phyloP scores from a whole-genome alignment of 2,888 invertebrate species.

The Thereva nobilitata region DNA sequence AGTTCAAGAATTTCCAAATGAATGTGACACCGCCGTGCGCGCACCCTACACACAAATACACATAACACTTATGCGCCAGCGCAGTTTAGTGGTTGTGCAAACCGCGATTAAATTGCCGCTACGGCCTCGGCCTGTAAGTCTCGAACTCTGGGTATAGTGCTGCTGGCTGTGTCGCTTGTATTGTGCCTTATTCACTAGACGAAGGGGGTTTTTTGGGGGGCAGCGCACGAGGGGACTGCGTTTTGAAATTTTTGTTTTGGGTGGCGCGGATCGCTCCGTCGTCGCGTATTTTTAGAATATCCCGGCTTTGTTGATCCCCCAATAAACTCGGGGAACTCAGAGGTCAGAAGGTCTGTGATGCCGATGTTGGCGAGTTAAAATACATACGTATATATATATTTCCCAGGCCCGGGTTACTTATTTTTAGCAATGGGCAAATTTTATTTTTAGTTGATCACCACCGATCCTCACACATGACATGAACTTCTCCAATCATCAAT shows the following conservation, averaged over 20 bases:
- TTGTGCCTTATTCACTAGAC: conserved; percentile 26
- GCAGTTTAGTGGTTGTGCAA: not conserved
- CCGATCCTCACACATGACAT: conserved; percentile 18
- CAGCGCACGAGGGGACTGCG: conserved; percentile 10
- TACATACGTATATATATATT: not conserved
- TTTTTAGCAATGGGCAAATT: conserved; percentile 25
- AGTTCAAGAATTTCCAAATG: conserved; percentile 53
- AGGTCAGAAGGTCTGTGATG: conserved; percentile 39
- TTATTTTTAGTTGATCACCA: conserved; percentile 24
- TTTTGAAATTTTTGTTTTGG: conserved; percentile 18
- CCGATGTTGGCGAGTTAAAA: not conserved
- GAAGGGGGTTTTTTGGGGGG: conserved; percentile 24
- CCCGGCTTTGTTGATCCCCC: conserved; percentile 24
- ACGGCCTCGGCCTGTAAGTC: too few species aligned
- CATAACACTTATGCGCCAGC: not conserved
- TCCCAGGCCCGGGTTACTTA: conserved; percentile 29
- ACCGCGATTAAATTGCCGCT: too few species aligned
- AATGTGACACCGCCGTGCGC: conserved; percentile 31
- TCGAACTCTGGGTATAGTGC: too few species aligned
- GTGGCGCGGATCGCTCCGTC: conserved; percentile 18
- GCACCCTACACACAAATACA: conserved; percentile 11
- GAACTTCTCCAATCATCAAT: conserved; percentile 7
- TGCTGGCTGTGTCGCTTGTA: conserved; percentile 3
- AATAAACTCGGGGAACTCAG: conserved; percentile 29
- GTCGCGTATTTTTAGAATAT: conserved; percentile 35